Percentiles rank a stretch among this genome's conserved stretches.
Evolutionary conservation across 2,888 invertebrate genomes (phyloP).

Genomic region (Busseola fusca): DNA sequence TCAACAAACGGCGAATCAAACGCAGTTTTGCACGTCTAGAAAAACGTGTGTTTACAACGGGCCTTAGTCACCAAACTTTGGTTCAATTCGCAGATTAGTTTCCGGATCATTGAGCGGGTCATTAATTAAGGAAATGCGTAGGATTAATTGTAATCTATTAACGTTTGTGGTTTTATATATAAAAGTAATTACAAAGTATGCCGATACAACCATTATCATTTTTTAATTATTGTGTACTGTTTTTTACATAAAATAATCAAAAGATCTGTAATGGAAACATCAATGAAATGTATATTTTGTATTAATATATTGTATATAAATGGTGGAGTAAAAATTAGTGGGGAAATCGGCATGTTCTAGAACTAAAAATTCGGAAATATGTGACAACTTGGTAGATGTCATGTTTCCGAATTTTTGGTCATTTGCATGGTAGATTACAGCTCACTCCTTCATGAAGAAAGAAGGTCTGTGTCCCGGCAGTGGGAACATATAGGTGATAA

Average conservation of each 20-base stretch:
- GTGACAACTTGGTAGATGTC: too few relatives aligned
- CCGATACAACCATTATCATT: background rate
- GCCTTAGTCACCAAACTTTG: slow-evolving; percentile 21
- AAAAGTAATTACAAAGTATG: background rate
- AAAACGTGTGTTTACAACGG: background rate
- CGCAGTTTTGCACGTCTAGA: background rate
- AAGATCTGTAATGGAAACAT: background rate
- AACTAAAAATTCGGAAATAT: too few relatives aligned
- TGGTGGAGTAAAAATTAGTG: too few relatives aligned
- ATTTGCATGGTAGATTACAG: too few relatives aligned
- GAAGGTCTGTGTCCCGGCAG: too few relatives aligned
- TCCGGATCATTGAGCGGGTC: slow-evolving; percentile 33
- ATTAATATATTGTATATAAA: too few relatives aligned
- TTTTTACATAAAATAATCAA: background rate
- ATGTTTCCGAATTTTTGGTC: too few relatives aligned
- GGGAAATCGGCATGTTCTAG: too few relatives aligned
- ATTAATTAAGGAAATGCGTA: slow-evolving; percentile 18
- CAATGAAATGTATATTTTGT: background rate
- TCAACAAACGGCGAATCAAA: background rate
- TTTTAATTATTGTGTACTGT: background rate
- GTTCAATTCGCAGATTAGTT: slow-evolving; percentile 24
- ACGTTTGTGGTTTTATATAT: background rate
- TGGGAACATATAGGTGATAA: too few relatives aligned
- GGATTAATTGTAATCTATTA: slow-evolving; percentile 10
- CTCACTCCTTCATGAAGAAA: too few relatives aligned